Conservation (phyloP, 2,797 vertebrate genomes). For the Tauraco hartlaubi region DNA sequence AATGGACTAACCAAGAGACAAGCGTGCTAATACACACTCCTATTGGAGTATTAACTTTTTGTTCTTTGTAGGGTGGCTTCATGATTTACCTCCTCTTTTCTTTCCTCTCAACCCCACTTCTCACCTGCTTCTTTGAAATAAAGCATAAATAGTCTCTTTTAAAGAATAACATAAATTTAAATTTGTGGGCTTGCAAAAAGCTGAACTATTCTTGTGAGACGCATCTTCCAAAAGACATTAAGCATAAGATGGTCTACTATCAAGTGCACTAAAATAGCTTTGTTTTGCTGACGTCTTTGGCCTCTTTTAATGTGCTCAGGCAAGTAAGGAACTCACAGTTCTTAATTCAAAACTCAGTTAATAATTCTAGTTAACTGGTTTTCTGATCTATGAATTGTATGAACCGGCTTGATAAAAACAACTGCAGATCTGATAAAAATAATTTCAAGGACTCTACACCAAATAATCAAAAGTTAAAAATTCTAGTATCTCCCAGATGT, state of each 20-base stretch:
- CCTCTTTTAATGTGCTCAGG: neutral
- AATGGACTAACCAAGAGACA: neutral
- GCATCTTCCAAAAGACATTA: neutral
- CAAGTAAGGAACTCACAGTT: neutral
- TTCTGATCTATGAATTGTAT: neutral
- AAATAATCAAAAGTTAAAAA: neutral
- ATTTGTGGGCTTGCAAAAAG: neutral
- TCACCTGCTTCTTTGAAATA: neutral
- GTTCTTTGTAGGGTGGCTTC: neutral
- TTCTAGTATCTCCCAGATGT: neutral
- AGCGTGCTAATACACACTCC: neutral
- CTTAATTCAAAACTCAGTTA: neutral
- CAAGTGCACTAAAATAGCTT: neutral
- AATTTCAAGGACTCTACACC: neutral
- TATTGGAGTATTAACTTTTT: neutral
- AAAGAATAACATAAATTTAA: neutral
- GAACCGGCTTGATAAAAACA: neutral
- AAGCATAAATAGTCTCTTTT: neutral
- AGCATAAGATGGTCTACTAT: neutral
- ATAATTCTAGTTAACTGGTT: neutral
- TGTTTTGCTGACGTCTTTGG: neutral
- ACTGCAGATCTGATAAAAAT: neutral
- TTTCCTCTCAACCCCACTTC: neutral
- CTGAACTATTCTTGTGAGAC: neutral
- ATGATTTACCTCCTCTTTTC: neutral